These are phyloP conservation scores for Antheraea yamamai DNA, from an alignment of 2,888 invertebrate genomes.

Conservation along the genomic window DNA sequence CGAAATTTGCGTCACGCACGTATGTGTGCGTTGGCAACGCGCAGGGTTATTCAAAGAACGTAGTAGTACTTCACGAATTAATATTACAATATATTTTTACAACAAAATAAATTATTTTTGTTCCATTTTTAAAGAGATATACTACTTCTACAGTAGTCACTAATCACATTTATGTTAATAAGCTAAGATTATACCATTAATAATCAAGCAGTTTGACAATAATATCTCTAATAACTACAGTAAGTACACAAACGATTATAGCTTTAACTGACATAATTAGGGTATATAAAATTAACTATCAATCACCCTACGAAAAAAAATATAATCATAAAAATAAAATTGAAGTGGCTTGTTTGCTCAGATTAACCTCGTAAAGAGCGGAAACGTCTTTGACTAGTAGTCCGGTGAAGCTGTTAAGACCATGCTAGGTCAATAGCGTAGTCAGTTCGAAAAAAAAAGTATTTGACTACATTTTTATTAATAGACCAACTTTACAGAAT, in stretches of 20 bases:
- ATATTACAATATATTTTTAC: neutral
- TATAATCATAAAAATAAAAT: neutral
- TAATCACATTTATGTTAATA: neutral
- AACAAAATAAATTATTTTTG: neutral
- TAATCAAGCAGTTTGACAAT: neutral
- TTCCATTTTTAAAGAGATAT: neutral
- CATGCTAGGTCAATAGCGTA: too few species aligned
- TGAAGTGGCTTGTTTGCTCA: too few species aligned
- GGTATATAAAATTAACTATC: neutral
- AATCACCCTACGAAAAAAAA: neutral
- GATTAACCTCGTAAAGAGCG: too few species aligned
- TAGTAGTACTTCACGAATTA: neutral
- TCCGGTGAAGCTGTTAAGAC: too few species aligned
- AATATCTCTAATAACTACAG: neutral
- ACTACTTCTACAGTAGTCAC: neutral
- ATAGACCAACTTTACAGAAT: too few species aligned
- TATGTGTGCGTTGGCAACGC: slow-evolving; percentile 53
- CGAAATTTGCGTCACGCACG: slow-evolving; percentile 75
- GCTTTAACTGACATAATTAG: neutral
- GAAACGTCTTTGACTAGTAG: too few species aligned
- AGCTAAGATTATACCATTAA: neutral
- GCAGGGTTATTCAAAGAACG: slow-evolving; percentile 18
- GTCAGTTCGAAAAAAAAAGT: too few species aligned
- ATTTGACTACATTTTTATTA: too few species aligned
- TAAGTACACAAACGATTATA: too few species aligned